Base-by-base conservation (phyloP, 2,797 vertebrate species). In the Lophius americanus region DNA sequence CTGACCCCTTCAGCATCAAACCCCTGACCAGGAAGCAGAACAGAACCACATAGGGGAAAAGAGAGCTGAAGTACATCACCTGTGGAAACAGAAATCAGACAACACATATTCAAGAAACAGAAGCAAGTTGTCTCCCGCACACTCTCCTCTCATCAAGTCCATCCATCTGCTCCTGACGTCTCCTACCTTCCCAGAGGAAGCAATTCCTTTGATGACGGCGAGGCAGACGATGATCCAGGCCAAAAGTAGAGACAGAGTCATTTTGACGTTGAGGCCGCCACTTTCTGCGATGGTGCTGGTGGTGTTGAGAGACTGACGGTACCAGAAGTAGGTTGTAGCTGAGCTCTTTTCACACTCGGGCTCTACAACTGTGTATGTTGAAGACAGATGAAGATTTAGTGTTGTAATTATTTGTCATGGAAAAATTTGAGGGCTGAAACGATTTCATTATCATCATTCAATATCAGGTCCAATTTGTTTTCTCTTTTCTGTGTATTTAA, bases 61-160 rank as follows among this genome's bases (percentile, higher is more conserved):
- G 95, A 5, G 97, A 98, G 87, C 97, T 98, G 94, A 98, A 98
- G 83, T 98, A 98, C 97, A 98, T 98, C 90, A 98, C 97, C 97
- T 98, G 75, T 5, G 51, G 58, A 49, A 10, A 9, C 55, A 47
- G 63, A 61, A 51, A 54, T 43, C 5, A 12, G 9, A 44, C 52
- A 10, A 65, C 7, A 57, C 1, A 9, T 5, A 60, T n/a, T 70
- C 1, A 78, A 2, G 6, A 53, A 35, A 37, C 1, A 4, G 1
- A 53, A 13, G 37, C 2, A 9, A n/a, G 9, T 2, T 1, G 6
- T 43, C 6, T 42, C 8, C 9, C 35, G 51, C 7, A 23, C 7
- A 2, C 5, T 50, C 42, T 6, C 9, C 38, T 56, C 5, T 56
- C 10, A 12, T 8, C 4, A n/a, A 47, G 2, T 42, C 35, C 33